These are phyloP conservation scores for Thelaira solivaga DNA, from an alignment of 2,888 invertebrate genomes.

Conservation along the genomic window DNA sequence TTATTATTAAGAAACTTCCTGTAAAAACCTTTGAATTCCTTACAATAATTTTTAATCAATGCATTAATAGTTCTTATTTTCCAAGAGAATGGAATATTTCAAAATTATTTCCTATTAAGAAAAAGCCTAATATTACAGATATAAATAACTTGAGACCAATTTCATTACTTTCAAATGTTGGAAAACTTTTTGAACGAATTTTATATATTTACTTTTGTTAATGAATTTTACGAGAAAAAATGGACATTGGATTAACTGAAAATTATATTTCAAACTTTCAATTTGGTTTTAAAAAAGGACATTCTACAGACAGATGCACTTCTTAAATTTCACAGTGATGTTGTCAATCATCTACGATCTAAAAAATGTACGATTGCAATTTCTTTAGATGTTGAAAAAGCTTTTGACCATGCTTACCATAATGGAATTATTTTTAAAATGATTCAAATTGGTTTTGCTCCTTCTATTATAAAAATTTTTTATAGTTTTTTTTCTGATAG, in stretches of 20 bases:
- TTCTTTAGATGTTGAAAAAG: too few species aligned
- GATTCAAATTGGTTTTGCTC: neutral
- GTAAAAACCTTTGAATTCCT: too few species aligned
- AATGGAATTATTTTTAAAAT: too few species aligned
- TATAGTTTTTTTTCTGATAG: neutral
- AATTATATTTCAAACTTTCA: neutral
- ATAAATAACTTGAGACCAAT: neutral
- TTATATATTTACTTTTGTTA: too few species aligned
- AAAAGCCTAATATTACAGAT: neutral
- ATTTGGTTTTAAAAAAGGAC: neutral
- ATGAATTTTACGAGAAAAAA: neutral
- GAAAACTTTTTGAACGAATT: neutral
- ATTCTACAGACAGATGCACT: too few species aligned
- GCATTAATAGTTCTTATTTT: too few species aligned
- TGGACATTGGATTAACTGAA: neutral
- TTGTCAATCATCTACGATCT: too few species aligned
- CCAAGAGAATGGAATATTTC: neutral
- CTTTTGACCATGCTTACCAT: too few species aligned
- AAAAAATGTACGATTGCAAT: too few species aligned
- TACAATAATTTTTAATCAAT: too few species aligned
- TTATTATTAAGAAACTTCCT: too few species aligned
- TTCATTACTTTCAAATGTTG: neutral
- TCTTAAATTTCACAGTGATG: too few species aligned
- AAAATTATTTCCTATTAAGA: neutral
- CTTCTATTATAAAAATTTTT: neutral